phyloP scores from a whole-genome alignment of 2,113 vertebrate species.

The Indicator indicator region DNA sequence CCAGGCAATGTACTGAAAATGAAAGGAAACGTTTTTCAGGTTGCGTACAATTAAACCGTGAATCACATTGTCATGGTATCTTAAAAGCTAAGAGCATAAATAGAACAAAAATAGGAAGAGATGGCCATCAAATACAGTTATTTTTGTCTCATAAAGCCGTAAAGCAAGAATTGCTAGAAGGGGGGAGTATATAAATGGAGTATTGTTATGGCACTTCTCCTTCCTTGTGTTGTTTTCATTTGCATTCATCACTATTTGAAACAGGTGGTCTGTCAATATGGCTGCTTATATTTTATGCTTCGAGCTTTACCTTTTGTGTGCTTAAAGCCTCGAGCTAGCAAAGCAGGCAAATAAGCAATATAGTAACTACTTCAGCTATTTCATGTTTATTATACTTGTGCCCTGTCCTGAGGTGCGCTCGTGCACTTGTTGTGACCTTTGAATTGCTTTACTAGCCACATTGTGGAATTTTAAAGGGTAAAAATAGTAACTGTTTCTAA shows the following conservation, averaged over 20 bases:
- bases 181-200: not conserved
- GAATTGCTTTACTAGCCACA: not conserved
- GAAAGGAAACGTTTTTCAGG: not conserved
- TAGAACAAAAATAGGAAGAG: not conserved
- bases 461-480: not conserved
- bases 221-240: slow-evolving; percentile 30
- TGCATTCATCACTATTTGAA: not conserved
- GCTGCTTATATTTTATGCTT: not conserved
- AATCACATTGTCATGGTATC: not conserved
- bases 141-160: slow-evolving; percentile 30
- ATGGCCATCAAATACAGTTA: not conserved
- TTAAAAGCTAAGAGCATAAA: not conserved
- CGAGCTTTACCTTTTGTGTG: not conserved
- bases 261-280: not conserved
- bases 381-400: accelerated
- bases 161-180: not conserved
- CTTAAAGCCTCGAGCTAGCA: not conserved
- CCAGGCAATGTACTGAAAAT: not conserved
- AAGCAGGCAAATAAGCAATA: not conserved
- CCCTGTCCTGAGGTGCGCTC: not conserved
- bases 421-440: not conserved
- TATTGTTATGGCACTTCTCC: not conserved
- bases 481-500: not conserved
- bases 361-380: accelerated
- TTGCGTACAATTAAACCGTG: not conserved